These are phyloP conservation scores for Ptychochromis oligacanthus DNA, from an alignment of 2,113 vertebrate species.

Conservation along the genomic window DNA sequence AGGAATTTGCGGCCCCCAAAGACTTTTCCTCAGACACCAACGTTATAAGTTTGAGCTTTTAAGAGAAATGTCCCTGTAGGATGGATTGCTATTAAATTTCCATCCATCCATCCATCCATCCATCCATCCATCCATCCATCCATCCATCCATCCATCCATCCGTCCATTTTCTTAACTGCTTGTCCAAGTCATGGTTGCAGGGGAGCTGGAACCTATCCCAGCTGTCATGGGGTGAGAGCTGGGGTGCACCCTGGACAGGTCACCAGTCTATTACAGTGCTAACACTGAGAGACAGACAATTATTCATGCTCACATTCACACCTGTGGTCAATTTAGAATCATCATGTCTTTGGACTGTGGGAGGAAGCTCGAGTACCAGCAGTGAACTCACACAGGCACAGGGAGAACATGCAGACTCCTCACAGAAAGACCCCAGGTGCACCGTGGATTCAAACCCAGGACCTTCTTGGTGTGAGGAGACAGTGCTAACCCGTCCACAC, in stretches of 20 bases:
- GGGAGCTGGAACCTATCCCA: neutral
- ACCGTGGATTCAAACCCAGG: neutral
- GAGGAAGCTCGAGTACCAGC: no score
- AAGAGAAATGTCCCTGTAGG: fast-evolving
- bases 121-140: neutral
- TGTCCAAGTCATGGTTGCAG: neutral
- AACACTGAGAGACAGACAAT: neutral
- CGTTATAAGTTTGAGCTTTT: neutral
- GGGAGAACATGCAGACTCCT: neutral
- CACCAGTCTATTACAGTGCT: neutral
- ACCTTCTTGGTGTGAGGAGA: fast-evolving
- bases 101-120: neutral
- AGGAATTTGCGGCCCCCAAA: neutral
- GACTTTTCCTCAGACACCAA: neutral
- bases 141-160: neutral
- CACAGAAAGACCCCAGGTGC: neutral
- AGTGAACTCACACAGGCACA: neutral
- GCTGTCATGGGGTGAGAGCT: neutral
- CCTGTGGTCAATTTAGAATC: no score
- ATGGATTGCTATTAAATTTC: neutral
- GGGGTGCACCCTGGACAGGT: neutral
- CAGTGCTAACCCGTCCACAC: no score
- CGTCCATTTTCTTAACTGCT: neutral
- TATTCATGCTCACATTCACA: neutral
- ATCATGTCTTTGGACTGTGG: no score